These are phyloP conservation scores for Nemotelus nigrinus DNA, from an alignment of 2,888 invertebrate genomes.

Conservation along the genomic window DNA sequence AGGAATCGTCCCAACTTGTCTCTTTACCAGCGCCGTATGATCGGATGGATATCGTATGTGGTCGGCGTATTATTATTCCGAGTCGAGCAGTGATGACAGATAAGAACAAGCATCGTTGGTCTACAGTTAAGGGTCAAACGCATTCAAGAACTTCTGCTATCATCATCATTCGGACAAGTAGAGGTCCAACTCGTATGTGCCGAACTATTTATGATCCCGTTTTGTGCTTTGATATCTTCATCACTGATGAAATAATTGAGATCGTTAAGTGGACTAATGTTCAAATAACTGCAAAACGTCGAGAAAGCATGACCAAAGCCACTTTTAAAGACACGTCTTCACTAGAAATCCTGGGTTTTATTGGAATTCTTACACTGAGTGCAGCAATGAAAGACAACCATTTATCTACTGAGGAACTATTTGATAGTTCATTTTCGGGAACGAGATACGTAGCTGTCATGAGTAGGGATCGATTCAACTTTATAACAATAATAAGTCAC, in stretches of 20 bases:
- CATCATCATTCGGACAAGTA: not conserved
- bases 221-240: constrained; percentile 30
- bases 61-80: constrained; percentile 9
- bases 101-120: not conserved
- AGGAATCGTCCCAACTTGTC: not conserved
- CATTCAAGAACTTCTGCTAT: constrained; percentile 3
- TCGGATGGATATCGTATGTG: constrained; percentile 13
- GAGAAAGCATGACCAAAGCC: not conserved
- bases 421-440: constrained; percentile 51
- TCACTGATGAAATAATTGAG: constrained; percentile 22
- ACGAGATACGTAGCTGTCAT: constrained; percentile 52
- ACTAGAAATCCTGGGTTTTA: constrained; percentile 53
- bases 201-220: constrained; percentile 39
- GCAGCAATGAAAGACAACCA: constrained; percentile 54
- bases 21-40: not conserved
- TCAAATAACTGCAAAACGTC: not conserved
- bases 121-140: not conserved
- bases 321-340: constrained; percentile 45
- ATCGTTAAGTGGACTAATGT: constrained; percentile 13
- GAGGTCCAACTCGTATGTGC: not conserved
- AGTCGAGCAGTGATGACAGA: constrained; percentile 11
- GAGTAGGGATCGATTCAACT: constrained; percentile 49
- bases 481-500: constrained; percentile 50
- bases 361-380: constrained; percentile 52
- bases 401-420: constrained; percentile 53